A percentile compares a stretch with the other conserved stretches of the same genome.
phyloP scores from a whole-genome alignment of 2,113 vertebrate species.

The Chloropsis hardwickii region DNA sequence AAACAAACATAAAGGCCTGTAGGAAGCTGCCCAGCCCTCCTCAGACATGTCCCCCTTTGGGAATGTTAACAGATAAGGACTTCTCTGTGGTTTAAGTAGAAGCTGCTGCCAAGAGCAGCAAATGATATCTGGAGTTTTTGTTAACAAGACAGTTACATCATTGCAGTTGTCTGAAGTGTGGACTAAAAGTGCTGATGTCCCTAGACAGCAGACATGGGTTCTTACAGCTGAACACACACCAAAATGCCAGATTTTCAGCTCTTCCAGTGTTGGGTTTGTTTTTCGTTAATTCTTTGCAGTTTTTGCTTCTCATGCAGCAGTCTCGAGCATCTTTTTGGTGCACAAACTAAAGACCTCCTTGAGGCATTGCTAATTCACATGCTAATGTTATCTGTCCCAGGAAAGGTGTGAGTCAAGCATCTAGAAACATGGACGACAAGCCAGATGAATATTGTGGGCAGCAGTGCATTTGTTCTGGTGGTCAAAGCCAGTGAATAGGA shows the following conservation, averaged over 20 bases:
- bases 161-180: not conserved
- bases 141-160: not conserved
- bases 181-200: not conserved
- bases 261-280: not conserved
- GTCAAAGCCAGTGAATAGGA: not conserved
- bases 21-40: not conserved
- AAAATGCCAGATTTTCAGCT: not conserved
- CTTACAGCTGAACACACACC: not conserved
- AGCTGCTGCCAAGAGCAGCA: not conserved
- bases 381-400: not conserved
- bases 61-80: not conserved
- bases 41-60: not conserved
- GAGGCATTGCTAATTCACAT: not conserved
- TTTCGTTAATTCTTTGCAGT: not conserved
- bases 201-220: not conserved
- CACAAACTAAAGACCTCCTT: not conserved
- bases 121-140: not conserved
- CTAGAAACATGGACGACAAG: not conserved
- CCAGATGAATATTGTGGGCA: not conserved
- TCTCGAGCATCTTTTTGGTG: not conserved
- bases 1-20: not conserved
- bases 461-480: not conserved
- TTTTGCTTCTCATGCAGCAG: not conserved
- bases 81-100: not conserved
- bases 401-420: not conserved